Base-by-base conservation (phyloP, 53 echinoderm and acorn worm species). In the Temnopleurus reevesii region DNA sequence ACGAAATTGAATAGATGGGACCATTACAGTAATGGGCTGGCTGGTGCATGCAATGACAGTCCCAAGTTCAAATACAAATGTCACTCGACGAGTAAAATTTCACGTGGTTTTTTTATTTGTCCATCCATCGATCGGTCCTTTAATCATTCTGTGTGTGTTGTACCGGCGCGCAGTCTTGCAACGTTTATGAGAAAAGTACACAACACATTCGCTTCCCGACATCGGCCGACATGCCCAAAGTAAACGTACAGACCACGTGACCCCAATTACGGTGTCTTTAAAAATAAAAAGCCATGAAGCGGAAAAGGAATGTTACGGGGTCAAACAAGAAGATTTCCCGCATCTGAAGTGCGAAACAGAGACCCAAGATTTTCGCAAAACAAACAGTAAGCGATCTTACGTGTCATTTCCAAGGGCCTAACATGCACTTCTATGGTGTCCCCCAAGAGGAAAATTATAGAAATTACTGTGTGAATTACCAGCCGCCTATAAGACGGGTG, bases 31-130 rank as follows among this genome's bases (percentile, higher is more conserved):
- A 66, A 66, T 66, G 47, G 53, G 65, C 26, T 17, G 71, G 49
- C 30, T 46, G 65, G 71, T 47, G 34, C 71, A 34, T n/a, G 71
- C 35, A 31, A 49, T 54, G 33, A 51, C 71, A 64, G 65, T 54
- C n/a, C n/a, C 88, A 65, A 66, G 88, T 87, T 66, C 88, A 87
- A 87, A 87, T 87, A 87, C n/a, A n/a, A n/a, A n/a, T n/a, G n/a
- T n/a, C n/a, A n/a, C 53, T 66, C 45, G 24, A 46, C 23, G 88
- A 64, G 24, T 87, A 53, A 87, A 35, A 35, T 87, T 87, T 46
- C 88, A 49, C 35, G 30, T 53, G 88, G n/a, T n/a, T 33, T 51
- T n/a, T 59, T 26, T 86, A 61, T 86, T 66, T 66, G 71, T 66
- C 35, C 51, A 46, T 12, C 21, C 33, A 87, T 87, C 88, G 88